phyloP scores from a whole-genome alignment of 2,113 vertebrate species.

The Chinchilla lanigera region DNA sequence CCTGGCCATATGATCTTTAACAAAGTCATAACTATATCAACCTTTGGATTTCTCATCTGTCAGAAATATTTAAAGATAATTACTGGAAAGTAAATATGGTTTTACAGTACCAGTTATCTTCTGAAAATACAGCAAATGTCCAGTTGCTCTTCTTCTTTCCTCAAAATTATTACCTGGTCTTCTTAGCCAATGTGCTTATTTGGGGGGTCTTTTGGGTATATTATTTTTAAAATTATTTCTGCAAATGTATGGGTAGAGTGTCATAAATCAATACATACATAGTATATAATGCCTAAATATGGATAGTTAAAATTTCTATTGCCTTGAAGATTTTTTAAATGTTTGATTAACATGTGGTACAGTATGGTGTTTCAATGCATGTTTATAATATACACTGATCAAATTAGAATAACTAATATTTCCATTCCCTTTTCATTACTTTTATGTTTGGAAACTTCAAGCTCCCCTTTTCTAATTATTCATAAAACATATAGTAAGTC shows the following conservation, averaged over 20 bases:
- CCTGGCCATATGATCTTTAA: conserved; percentile 34
- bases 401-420: not conserved
- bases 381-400: no score
- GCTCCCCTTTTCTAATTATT: not conserved
- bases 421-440: not conserved
- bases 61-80: conserved; percentile 3
- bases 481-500: not conserved
- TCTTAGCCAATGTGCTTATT: not conserved
- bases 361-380: not conserved
- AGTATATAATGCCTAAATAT: no score
- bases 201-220: not conserved
- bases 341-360: not conserved
- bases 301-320: not conserved
- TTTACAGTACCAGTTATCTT: not conserved
- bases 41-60: conserved; percentile 21
- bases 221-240: not conserved
- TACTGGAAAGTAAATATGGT: conserved; percentile 6
- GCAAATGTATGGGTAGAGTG: not conserved
- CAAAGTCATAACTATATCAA: not conserved
- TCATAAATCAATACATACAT: not conserved
- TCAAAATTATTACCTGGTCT: not conserved
- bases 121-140: not conserved
- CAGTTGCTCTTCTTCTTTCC: not conserved
- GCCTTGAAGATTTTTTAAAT: not conserved
- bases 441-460: not conserved